Conservation (phyloP, 2,113 vertebrate species). For the Stegastes partitus region DNA sequence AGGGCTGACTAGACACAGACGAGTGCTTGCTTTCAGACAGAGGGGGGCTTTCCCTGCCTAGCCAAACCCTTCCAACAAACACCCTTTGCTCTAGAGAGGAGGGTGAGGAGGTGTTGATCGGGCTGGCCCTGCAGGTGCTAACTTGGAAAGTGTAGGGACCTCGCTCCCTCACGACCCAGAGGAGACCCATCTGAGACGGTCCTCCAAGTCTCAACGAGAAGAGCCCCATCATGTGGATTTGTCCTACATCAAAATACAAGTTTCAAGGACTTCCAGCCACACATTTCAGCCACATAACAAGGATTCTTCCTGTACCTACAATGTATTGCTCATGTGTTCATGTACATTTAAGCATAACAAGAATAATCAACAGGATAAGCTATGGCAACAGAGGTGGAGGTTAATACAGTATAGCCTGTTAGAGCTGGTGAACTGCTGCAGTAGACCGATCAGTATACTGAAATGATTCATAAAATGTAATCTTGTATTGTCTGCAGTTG, state of each 20-base stretch:
- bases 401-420: conserved; percentile 36
- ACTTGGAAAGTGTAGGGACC: conserved; percentile 48
- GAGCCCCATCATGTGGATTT: conserved; percentile 59
- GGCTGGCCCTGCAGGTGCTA: conserved; percentile 79
- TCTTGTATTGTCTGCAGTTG: conserved; percentile 79
- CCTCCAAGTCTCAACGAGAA: conserved; percentile 62
- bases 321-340: conserved; percentile 49
- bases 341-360: conserved; percentile 64
- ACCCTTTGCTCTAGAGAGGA: conserved; percentile 46
- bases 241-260: conserved; percentile 45
- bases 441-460: conserved; percentile 60
- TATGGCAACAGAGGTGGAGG: conserved; percentile 50
- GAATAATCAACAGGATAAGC: conserved; percentile 61
- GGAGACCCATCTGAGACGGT: conserved; percentile 56
- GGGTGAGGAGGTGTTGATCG: conserved; percentile 68
- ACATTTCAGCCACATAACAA: conserved; percentile 50
- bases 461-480: conserved; percentile 72
- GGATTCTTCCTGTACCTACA: conserved; percentile 48
- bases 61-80: conserved; percentile 58
- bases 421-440: conserved; percentile 56
- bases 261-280: conserved; percentile 47
- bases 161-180: conserved; percentile 34
- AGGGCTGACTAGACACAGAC: conserved; percentile 47
- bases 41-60: conserved; percentile 46
- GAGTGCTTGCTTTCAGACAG: conserved; percentile 76